Evolutionary conservation across 2,797 vertebrate species (phyloP), one percentile per base, ranked within the genome.

Genomic region (Chaunax sp.): DNA sequence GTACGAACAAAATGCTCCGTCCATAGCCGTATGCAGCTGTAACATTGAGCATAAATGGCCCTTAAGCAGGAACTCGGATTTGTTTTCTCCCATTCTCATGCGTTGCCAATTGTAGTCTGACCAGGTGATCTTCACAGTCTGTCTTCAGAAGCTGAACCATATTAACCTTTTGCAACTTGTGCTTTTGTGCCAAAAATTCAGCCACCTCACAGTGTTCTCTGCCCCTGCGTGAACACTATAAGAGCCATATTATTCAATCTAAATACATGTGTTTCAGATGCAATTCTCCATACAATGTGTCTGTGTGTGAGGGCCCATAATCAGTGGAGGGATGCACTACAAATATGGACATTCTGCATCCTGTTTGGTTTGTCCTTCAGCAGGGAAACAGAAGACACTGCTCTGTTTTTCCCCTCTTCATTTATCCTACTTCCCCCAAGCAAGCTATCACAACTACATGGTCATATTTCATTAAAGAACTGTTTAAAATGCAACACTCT

Each of bases 381-480:
- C 47, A 12, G 82, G 79, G 73, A 79, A 71, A 77, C 72, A 61
- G 58, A 85, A 76, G 79, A 64, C 64, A 71, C 69, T 73, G 69
- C 35, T 71, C 63, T 76, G 54, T 77, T 81, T 75, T 77, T 59
- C 75, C 59, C 61, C 62, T 73, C 55, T 71, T 77, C 73, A 78
- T 85, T 86, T 75, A 83, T 77, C 70, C 64, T 54, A 16, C 67
- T 74, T 77, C 80, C 80, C 87, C 69, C 56, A 25, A 85, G 85
- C 82, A 72, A 84, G 75, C 72, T 70, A 79, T 80, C 82, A 86
- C 67, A 81, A 75, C 78, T 78, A 64, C 14, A 22, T 78, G 69
- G 87, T 91, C 86, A 86, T 82, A 83, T 87, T 88, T 91, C 81
- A 90, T 90, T 85, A 83, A 85, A 79, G 47, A 72, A 63, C 73